phyloP scores from a whole-genome alignment of 2,888 invertebrate genomes.

The Temnothorax unifasciatus region DNA sequence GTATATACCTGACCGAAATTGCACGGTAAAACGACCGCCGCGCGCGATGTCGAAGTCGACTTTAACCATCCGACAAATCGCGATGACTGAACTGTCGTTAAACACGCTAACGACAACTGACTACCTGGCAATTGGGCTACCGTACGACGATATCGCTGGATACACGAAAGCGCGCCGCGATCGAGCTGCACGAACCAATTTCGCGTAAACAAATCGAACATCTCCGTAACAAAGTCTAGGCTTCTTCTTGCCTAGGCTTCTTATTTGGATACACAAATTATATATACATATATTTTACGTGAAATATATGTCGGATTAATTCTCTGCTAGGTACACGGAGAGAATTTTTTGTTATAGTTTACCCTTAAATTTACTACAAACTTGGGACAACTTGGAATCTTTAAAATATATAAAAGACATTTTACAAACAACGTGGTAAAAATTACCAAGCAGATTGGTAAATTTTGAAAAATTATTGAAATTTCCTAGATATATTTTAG shows the following conservation, averaged over 20 bases:
- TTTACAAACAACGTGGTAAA: too few species aligned
- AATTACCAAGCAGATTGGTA: too few species aligned
- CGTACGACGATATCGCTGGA: constrained; percentile 38
- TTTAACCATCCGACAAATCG: constrained; percentile 70
- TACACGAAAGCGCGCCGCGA: constrained; percentile 50
- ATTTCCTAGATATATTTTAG: too few species aligned
- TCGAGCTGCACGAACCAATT: constrained; percentile 19
- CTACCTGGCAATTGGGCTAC: constrained; percentile 11
- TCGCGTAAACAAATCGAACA: constrained; percentile 2
- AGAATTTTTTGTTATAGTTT: too few species aligned
- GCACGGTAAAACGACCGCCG: constrained; percentile 65
- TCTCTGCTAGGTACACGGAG: background rate
- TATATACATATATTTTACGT: background rate
- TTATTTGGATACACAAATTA: background rate
- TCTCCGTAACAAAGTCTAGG: background rate
- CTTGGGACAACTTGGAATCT: too few species aligned
- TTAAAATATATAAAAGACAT: too few species aligned
- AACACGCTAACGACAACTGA: constrained; percentile 78
- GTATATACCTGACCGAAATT: constrained; percentile 67
- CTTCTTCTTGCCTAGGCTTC: background rate
- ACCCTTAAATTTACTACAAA: too few species aligned
- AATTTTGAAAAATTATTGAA: too few species aligned
- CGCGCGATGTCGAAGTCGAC: constrained; percentile 62
- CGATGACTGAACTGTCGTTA: constrained; percentile 77
- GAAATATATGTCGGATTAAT: constrained; percentile 4